Evolutionary conservation across 2,888 invertebrate genomes (phyloP), one percentile per base, ranked within the genome.

Genomic region (Tachina grossa): DNA sequence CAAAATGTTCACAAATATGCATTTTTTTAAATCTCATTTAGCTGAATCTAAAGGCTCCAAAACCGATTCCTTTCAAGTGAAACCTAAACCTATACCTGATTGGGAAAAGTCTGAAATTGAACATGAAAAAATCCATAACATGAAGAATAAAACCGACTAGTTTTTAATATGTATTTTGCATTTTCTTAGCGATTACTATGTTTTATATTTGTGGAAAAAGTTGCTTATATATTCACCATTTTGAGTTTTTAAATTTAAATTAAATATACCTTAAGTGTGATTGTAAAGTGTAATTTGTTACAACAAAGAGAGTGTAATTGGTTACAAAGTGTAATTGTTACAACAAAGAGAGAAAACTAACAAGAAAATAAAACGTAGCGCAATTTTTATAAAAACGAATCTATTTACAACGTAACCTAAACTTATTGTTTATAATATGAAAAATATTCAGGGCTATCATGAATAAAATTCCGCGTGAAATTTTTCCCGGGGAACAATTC

Each of bases 21-120:
- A 8, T 65, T 13, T 43, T 47, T 39, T 16, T 41, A 65, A 55
- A 59, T 45, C 13, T 8, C 13, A 57, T 87, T 11, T 47, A 91
- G 91, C 89, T 76, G 88, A 89, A 41, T 4, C 10, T 0, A 90
- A 90, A 68, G 89, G 89, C 1, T 61, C 88, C 1, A 89, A 89
- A 86, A 89, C 89, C 0, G 87, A 88, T 55, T 82, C 88, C 1
- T 89, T 89, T 89, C 87, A 88, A 31, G 82, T 90, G 1, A 91
- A 89, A 74, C 94, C 94, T 76, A 94, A 94, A 75, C 93, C 94
- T 0, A 92, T 94, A 49, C 94, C 95, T 77, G 94, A 94, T 43
- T 96, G 96, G 96, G 96, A 96, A 88, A 88, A 93, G 0, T 93
- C 94, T 74, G 94, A 94, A 90, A 89, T 92, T 49, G 88, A 87